phyloP scores from a whole-genome alignment of 2,797 vertebrate species.

The Gymnoscopelus braueri region DNA sequence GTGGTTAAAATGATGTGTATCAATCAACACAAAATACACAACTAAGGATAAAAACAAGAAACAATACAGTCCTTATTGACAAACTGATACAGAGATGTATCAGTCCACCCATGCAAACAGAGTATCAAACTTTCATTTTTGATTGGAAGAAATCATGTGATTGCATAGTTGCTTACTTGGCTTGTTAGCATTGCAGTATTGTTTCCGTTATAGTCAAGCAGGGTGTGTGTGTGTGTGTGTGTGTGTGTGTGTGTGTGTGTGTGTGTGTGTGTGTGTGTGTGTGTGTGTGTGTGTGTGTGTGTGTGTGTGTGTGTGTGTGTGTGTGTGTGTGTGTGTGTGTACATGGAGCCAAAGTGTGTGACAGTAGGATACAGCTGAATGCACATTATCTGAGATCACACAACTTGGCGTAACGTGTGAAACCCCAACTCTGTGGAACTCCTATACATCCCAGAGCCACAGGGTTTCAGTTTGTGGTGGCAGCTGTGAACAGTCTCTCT shows the following conservation, averaged over 20 bases:
- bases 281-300: constrained; percentile 36
- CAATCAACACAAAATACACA: no score
- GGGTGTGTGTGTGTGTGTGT: constrained; percentile 20
- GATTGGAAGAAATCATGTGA: no score
- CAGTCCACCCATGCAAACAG: no score
- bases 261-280: constrained; percentile 14
- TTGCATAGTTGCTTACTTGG: constrained; percentile 19
- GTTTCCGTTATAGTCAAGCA: constrained; percentile 53
- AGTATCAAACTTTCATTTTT: no score
- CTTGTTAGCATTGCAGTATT: constrained; percentile 54
- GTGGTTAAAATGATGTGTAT: no score
- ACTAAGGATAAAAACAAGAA: no score
- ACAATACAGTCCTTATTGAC: no score
- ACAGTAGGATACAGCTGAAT: constrained; percentile 72
- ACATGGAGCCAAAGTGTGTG: neutral
- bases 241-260: constrained; percentile 25
- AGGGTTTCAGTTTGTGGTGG: constrained; percentile 79
- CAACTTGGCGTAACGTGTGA: constrained; percentile 57
- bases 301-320: neutral
- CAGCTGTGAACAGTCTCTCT: constrained; percentile 59
- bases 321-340: neutral
- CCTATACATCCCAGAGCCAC: constrained; percentile 73
- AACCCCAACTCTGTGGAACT: constrained; percentile 72
- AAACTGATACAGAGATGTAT: no score
- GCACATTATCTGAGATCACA: constrained; percentile 73